Conservation (phyloP, 2,113 vertebrate genomes). For the Emydocephalus ijimae region DNA sequence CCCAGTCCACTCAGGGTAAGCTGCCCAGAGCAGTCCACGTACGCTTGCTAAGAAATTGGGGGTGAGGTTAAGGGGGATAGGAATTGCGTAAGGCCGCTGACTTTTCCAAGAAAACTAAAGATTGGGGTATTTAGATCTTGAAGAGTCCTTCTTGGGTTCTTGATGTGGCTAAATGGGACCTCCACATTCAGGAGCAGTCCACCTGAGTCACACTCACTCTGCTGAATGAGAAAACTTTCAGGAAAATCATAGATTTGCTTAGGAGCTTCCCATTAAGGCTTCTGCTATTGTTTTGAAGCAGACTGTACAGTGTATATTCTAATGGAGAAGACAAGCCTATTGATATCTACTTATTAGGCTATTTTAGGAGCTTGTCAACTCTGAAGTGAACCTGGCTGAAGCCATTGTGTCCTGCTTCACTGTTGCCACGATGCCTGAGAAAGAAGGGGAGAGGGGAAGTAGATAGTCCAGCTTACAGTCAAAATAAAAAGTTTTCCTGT, state of each 20-base stretch:
- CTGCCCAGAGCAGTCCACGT: too few relatives aligned
- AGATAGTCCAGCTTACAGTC: too few relatives aligned
- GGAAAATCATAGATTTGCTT: not conserved
- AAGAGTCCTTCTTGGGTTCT: not conserved
- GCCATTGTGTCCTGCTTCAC: too few relatives aligned
- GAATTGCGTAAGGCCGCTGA: not conserved
- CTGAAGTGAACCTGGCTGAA: too few relatives aligned
- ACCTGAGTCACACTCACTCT: not conserved
- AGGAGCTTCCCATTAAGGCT: not conserved
- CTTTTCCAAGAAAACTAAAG: not conserved
- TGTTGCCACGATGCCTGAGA: too few relatives aligned
- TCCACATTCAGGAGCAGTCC: not conserved
- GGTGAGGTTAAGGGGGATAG: not conserved
- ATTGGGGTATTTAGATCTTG: not conserved
- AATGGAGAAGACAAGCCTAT: not conserved
- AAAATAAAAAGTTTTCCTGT: too few relatives aligned
- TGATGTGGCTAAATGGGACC: not conserved
- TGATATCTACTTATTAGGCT: not conserved
- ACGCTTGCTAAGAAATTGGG: not conserved
- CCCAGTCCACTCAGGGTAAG: constrained; percentile 90
- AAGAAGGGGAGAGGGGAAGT: too few relatives aligned
- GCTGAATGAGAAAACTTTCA: not conserved
- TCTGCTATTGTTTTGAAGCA: not conserved
- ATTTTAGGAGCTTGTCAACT: too few relatives aligned
- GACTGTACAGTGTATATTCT: not conserved